Evolutionary conservation across 2,888 invertebrate species (phyloP).

Genomic region (Hartigia nigra): DNA sequence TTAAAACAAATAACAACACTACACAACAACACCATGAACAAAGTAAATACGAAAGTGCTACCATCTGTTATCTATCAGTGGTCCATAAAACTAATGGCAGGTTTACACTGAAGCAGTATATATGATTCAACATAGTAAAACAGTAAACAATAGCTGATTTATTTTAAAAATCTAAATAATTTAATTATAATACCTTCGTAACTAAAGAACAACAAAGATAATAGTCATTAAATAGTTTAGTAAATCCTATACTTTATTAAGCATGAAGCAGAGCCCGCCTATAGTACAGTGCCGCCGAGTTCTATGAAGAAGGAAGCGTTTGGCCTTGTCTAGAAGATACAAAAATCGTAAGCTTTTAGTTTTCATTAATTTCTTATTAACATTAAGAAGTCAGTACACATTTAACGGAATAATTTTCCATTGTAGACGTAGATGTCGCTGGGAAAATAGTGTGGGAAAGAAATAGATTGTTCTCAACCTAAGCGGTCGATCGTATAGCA

Average conservation of each 20-base stretch:
- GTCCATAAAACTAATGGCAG: not conserved
- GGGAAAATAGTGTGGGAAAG: not conserved
- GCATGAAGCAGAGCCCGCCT: not conserved
- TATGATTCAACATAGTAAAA: not conserved
- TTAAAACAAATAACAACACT: not conserved
- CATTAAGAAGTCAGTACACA: not conserved
- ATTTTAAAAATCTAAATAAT: not conserved
- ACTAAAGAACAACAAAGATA: not conserved
- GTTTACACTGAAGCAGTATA: not conserved
- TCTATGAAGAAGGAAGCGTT: not conserved
- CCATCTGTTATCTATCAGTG: not conserved
- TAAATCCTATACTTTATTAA: not conserved
- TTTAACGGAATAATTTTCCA: not conserved
- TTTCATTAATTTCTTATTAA: not conserved
- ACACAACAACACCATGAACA: not conserved
- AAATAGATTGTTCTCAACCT: slow-evolving; percentile 53
- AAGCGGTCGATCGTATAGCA: slow-evolving; percentile 29
- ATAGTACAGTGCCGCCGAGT: not conserved
- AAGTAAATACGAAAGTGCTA: not conserved
- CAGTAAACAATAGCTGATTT: not conserved
- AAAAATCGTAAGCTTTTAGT: not conserved
- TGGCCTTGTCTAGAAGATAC: not conserved
- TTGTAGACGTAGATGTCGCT: slow-evolving; percentile 4
- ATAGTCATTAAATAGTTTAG: not conserved
- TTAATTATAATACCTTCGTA: not conserved